Evolutionary conservation across 1,140 invertebrate genomes (phyloP).

Genomic region (Diorhabda carinulata): DNA sequence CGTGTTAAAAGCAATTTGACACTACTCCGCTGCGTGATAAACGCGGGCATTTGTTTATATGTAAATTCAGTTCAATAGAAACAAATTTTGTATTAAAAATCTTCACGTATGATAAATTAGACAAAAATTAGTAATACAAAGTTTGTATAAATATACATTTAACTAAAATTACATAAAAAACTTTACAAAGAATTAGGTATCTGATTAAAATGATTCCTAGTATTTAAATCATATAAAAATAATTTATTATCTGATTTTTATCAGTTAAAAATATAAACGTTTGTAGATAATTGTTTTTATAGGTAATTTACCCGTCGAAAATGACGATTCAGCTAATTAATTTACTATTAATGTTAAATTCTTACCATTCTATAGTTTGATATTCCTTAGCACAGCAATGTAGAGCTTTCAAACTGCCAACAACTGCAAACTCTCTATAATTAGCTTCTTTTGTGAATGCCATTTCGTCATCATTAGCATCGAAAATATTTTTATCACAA

Average conservation of each 20-base stretch:
- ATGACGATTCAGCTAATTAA: neutral
- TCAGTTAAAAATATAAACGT: too few relatives aligned
- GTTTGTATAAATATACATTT: neutral
- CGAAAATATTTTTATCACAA: constrained; percentile 38
- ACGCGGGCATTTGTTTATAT: neutral
- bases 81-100: neutral
- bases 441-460: constrained; percentile 69
- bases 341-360: neutral
- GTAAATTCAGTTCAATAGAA: neutral
- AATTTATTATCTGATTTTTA: too few relatives aligned
- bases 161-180: too few relatives aligned
- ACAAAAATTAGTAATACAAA: neutral
- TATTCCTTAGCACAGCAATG: constrained; percentile 72
- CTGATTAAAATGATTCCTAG: too few relatives aligned
- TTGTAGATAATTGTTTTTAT: too few relatives aligned
- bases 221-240: too few relatives aligned
- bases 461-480: constrained; percentile 47
- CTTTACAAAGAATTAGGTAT: too few relatives aligned
- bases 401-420: constrained; percentile 66
- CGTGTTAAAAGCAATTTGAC: too few relatives aligned
- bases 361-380: constrained; percentile 73
- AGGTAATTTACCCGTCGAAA: neutral
- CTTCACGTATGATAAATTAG: neutral
- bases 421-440: constrained; percentile 60
- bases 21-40: too few relatives aligned